These are phyloP conservation scores for Drosophila diplacantha DNA, from an alignment of 2,888 invertebrate genomes.

Conservation along the genomic window DNA sequence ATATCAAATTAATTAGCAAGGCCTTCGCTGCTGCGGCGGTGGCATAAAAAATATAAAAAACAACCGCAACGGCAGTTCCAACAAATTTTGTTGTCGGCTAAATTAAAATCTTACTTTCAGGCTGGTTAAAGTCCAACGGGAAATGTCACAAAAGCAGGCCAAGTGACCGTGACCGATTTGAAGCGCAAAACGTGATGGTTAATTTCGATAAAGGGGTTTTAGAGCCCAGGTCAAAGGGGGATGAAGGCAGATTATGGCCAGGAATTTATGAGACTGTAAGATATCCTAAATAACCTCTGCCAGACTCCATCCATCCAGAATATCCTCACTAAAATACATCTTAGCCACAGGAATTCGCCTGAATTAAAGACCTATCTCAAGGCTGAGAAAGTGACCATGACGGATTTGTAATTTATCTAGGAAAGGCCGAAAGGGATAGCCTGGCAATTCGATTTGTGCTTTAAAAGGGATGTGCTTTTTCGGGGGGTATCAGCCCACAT, in stretches of 20 bases:
- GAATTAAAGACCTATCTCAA: background rate
- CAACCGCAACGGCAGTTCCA: conserved; percentile 20
- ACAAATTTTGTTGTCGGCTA: conserved; percentile 22
- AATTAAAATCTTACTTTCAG: conserved; percentile 47
- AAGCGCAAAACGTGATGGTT: background rate
- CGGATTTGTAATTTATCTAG: background rate
- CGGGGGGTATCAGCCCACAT: conserved; percentile 6
- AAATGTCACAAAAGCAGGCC: conserved; percentile 15
- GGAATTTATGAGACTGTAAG: background rate
- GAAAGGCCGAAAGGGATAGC: conserved; percentile 5
- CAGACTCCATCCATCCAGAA: background rate
- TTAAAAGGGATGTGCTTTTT: conserved; percentile 5
- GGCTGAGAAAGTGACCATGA: background rate
- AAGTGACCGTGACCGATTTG: conserved; percentile 28
- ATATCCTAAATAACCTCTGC: background rate
- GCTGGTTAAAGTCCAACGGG: conserved; percentile 11
- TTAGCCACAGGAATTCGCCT: background rate
- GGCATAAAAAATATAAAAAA: conserved; percentile 10
- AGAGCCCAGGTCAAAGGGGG: background rate
- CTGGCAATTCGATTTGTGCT: conserved; percentile 25
- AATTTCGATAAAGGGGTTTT: conserved; percentile 8
- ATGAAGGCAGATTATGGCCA: background rate
- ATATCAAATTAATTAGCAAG: conserved; percentile 66
- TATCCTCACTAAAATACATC: background rate
- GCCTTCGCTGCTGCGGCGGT: conserved; percentile 39